Conservation (phyloP, 2,888 invertebrate species). For the Stenolophus ochropezus region DNA sequence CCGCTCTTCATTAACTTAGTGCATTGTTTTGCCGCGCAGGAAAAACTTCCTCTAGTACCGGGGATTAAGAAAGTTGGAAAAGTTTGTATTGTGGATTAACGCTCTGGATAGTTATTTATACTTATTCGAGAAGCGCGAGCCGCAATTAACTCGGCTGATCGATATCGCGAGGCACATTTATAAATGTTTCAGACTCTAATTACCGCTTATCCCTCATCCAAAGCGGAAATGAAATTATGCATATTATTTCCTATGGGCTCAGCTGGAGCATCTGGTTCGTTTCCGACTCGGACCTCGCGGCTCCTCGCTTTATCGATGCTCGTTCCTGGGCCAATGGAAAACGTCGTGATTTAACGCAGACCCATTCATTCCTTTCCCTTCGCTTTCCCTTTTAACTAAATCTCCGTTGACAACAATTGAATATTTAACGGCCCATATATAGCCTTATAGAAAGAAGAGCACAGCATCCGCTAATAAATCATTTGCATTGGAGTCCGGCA, state of each 20-base stretch:
- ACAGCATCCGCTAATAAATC: slow-evolving; percentile 55
- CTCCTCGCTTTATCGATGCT: slow-evolving; percentile 29
- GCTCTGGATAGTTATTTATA: slow-evolving; percentile 56
- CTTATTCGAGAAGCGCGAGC: slow-evolving; percentile 42
- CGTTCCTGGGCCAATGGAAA: slow-evolving; percentile 45
- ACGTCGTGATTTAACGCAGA: slow-evolving; percentile 49
- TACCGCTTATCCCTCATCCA: slow-evolving; percentile 49
- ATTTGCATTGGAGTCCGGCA: slow-evolving; percentile 46
- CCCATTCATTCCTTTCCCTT: slow-evolving; percentile 53
- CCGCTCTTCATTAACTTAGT: slow-evolving; percentile 53
- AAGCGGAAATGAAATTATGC: slow-evolving; percentile 54
- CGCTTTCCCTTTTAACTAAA: slow-evolving; percentile 59
- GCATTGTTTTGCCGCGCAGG: slow-evolving; percentile 50
- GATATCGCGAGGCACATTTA: slow-evolving; percentile 47
- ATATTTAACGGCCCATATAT: slow-evolving; percentile 61
- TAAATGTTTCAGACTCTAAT: slow-evolving; percentile 54
- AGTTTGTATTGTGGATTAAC: slow-evolving; percentile 56
- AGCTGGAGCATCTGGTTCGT: slow-evolving; percentile 43
- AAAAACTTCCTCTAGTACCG: slow-evolving; percentile 46
- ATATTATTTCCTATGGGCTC: slow-evolving; percentile 47
- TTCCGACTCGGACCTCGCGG: slow-evolving; percentile 21
- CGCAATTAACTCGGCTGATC: slow-evolving; percentile 51
- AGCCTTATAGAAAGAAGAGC: slow-evolving; percentile 55
- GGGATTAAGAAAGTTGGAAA: slow-evolving; percentile 56
- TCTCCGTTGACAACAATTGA: slow-evolving; percentile 61